These are phyloP conservation scores for Amiota minor DNA, from an alignment of 2,888 invertebrate species.

Conservation along the genomic window DNA sequence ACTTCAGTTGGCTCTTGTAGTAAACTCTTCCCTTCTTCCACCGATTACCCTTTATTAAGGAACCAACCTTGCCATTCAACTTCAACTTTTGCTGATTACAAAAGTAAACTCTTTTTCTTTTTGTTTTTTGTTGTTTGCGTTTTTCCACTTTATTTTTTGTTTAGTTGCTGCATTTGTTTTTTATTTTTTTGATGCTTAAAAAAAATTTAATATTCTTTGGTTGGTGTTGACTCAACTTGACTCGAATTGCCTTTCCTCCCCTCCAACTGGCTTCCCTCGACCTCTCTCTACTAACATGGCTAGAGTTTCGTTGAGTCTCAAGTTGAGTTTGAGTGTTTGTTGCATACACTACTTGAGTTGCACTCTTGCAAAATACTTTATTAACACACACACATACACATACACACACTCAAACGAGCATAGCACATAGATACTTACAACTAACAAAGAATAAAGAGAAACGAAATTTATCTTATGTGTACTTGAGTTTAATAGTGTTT, in stretches of 20 bases:
- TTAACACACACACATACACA: constrained; percentile 51
- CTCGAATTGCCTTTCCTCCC: constrained; percentile 14
- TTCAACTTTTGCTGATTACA: constrained; percentile 54
- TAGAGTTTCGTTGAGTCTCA: neutral
- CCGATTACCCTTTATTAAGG: neutral
- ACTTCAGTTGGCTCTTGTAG: neutral
- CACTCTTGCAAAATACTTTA: constrained; percentile 64
- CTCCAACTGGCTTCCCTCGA: too few relatives aligned
- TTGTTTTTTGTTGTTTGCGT: neutral
- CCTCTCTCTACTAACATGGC: too few relatives aligned
- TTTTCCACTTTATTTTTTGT: constrained; percentile 24
- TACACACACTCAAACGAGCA: neutral
- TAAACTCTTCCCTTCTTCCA: too few relatives aligned
- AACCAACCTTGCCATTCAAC: constrained; percentile 30
- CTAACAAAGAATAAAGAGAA: neutral
- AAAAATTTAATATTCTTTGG: constrained; percentile 18
- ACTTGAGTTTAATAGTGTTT: neutral
- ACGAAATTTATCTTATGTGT: neutral
- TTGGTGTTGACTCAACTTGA: constrained; percentile 25
- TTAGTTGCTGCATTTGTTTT: neutral
- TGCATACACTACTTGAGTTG: constrained; percentile 41
- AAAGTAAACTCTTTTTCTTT: constrained; percentile 53
- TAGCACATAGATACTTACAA: neutral
- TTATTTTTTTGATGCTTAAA: constrained; percentile 16
- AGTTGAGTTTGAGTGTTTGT: constrained; percentile 37